Base-by-base conservation (phyloP, 2,113 vertebrate species). In the Phylloscopus trochilus region DNA sequence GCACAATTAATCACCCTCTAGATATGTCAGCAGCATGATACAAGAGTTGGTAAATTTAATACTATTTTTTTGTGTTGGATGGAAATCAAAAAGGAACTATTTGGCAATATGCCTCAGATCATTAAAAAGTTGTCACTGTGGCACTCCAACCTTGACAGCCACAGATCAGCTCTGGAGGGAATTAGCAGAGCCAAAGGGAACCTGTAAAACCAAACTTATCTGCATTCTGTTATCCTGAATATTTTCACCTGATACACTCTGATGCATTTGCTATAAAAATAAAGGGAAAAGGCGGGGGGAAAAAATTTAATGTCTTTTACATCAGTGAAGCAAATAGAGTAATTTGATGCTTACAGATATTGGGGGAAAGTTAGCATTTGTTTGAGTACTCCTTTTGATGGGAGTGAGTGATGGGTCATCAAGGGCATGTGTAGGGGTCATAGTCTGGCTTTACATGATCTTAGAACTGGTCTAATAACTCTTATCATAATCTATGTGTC, bases 1-100 rank as follows among this genome's bases (percentile, higher is more conserved):
- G 52, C 73, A 93, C 67, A 96, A 94, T 97, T 94, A 87, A 95
- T 97, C 96, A 94, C 83, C 46, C 55, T 95, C 69, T 55, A 90
- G 82, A 90, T 92, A 91, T 85, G 88, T 96, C 96, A 96, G 81
- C 27, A 7, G 70, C 33, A 43, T 87, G 95, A 95, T 95, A 92
- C 77, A 87, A 75, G 86, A 68, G 87, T 83, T 88, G 43, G 81
- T 89, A 92, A 95, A 96, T 93, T 89, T 92, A 96, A 92, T 95
- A 79, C 43, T 79, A 84, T 46, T 79, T 93, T 96, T 96, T 96
- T 77, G 30, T 88, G 69, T 89, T 96, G 90, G 93, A 84, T 85
- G 56, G 74, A 94, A 94, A 84, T 96, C 80, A 97, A 88, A 84
- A 67, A 93, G n/a, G 28, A 74, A 75, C 91, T 80, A 67, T 89